Evolutionary conservation across 2,888 invertebrate genomes (phyloP).

Genomic region (Noctuana brunneofusca): DNA sequence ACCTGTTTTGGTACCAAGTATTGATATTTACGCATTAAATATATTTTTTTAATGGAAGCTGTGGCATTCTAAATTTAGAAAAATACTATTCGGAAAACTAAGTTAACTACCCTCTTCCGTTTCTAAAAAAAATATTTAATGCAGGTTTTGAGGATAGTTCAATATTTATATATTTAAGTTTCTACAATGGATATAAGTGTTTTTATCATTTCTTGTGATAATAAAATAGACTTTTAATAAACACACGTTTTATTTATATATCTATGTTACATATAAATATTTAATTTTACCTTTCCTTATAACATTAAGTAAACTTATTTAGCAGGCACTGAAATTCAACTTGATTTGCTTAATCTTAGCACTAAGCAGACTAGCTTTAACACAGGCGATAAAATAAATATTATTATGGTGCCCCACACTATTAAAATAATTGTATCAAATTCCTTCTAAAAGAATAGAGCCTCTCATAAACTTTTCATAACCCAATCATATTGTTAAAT

Average conservation of each 20-base stretch:
- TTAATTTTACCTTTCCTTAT: constrained; percentile 26
- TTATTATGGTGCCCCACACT: constrained; percentile 2
- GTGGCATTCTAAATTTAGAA: constrained; percentile 13
- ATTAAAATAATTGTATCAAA: not conserved
- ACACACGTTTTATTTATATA: constrained; percentile 38
- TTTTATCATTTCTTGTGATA: constrained; percentile 48
- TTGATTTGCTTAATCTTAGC: constrained; percentile 29
- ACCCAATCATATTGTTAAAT: no score
- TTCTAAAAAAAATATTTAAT: constrained; percentile 22
- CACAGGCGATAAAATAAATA: constrained; percentile 30
- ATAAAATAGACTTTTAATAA: constrained; percentile 45
- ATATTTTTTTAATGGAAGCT: constrained; percentile 11
- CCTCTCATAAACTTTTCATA: not conserved
- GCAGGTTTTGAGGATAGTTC: constrained; percentile 30
- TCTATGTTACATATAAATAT: constrained; percentile 22
- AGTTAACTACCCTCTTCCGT: not conserved
- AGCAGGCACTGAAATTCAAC: constrained; percentile 39
- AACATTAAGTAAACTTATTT: constrained; percentile 21
- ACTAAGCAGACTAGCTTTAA: constrained; percentile 40
- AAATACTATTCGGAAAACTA: not conserved
- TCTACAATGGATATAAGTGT: constrained; percentile 29
- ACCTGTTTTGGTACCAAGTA: constrained; percentile 10
- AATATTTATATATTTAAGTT: constrained; percentile 31
- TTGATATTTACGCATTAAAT: constrained; percentile 9
- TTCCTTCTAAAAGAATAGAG: not conserved